Base-by-base conservation (phyloP, 2,888 invertebrate genomes). In the Tipula unca region DNA sequence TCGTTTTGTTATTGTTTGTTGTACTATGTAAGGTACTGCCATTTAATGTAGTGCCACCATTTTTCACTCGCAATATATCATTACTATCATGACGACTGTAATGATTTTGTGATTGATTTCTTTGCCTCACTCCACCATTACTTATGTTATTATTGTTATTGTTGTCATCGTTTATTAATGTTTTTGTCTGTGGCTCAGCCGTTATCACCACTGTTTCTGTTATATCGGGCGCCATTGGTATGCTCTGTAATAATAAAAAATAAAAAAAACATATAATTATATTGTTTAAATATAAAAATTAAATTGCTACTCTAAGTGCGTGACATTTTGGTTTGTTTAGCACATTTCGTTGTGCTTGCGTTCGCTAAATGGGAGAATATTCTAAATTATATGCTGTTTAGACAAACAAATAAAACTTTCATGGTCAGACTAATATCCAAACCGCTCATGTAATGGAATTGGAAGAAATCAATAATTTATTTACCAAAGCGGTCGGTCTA, bases 1-100 rank as follows among this genome's bases (percentile, higher is more conserved):
- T 86, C 84, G 86, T 85, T 88, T 87, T 85, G 87, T 87, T 42
- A 85, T 69, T n/a, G n/a, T n/a, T n/a, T n/a, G n/a, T 69, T 86
- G 86, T 86, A 82, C 85, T 86, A 8, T 85, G 29, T 25, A 20
- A 29, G 69, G 14, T 48, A 69, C 39, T 85, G 32, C 2, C 29
- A 54, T 42, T 29, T 42, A 39, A 14, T 25, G 13, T 25, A 14
- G 25, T 85, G 2, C 25, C 84, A 84, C 20, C 35, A 82, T 82
- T 82, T 82, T 25, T 14, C n/a, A 48, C 25, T 54, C 17, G 17
- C 13, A 17, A 10, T 25, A 10, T 25, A 3, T n/a, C 69, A 35
- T 35, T 83, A 32, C 32, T 83, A 13, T 69, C 69, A 20, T 69
- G 69, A 10, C 69, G 69, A 17, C 1, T 17, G 6, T 54, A 17